These are phyloP conservation scores for Corythoichthys intestinalis DNA, from an alignment of 2,113 vertebrate genomes.

Conservation along the genomic window DNA sequence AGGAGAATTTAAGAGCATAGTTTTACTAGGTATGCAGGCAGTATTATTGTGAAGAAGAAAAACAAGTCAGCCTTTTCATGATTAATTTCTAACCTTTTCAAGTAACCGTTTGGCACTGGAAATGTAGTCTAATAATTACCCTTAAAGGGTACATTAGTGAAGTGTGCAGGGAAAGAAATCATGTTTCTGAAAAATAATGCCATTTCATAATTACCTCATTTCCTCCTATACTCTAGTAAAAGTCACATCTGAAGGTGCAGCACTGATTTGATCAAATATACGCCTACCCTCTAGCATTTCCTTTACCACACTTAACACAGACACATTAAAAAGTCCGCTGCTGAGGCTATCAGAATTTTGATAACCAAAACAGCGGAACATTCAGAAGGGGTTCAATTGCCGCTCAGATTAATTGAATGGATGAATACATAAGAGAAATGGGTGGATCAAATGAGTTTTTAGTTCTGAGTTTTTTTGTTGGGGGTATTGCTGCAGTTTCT, in stretches of 20 bases:
- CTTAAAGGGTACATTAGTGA: no score
- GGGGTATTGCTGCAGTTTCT: not conserved
- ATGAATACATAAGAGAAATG: not conserved
- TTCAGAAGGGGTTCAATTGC: not conserved
- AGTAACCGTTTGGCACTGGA: not conserved
- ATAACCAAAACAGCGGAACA: not conserved
- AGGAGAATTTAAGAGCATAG: no score
- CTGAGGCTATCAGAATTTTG: not conserved
- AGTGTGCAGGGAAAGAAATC: no score
- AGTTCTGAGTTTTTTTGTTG: no score
- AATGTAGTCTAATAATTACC: not conserved
- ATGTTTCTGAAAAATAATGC: no score
- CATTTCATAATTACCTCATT: not conserved
- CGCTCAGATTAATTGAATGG: not conserved
- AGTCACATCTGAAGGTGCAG: not conserved
- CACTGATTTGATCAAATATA: not conserved
- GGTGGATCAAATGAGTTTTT: not conserved
- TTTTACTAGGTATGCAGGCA: constrained; percentile 1
- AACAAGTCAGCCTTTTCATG: not conserved
- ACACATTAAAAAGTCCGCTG: not conserved
- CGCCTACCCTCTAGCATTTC: not conserved
- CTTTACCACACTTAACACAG: not conserved
- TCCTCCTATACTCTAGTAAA: not conserved
- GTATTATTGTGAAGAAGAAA: not conserved
- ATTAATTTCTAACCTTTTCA: not conserved